Base-by-base conservation (phyloP, 2,113 vertebrate genomes). In the Stegastes partitus region DNA sequence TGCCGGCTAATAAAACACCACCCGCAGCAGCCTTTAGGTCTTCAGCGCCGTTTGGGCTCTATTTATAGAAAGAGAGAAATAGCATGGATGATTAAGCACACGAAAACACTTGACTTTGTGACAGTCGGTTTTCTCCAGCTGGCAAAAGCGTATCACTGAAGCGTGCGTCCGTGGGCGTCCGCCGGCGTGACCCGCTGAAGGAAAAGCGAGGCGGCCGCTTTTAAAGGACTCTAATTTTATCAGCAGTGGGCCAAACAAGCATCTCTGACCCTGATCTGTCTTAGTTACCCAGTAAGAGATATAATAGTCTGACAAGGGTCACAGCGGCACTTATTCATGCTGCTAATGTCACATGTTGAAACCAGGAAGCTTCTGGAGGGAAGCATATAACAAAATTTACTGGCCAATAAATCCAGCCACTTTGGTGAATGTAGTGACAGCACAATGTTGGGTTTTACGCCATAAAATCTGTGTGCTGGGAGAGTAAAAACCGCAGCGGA, bases 201-300 rank as follows among this genome's bases (percentile, higher is more conserved):
- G 15, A 49, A 68, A 76, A 74, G 70, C 37, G 44, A 69, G 42
- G 23, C 51, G 7, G 22, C 22, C 54, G 21, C 21, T 28, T 79
- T 57, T 76, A 58, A 65, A 73, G 42, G 66, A 16, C 26, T 68
- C 56, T 86, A 50, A 91, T 87, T 82, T 85, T 79, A 86, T 88
- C 50, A 79, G 39, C 2, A 14, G 55, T 42, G 22, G 14, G 84
- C 63, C 73, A 72, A 74, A 81, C 85, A 66, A 23, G 57, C 54
- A 6, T 63, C 28, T 34, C 22, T 89, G 83, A 34, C 84, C 82
- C 77, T 78, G 81, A 90, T 92, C 77, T 74, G 68, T 93, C 91
- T 91, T 86, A 67, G 77, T 92, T 92, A 93, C 79, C 80, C 83
- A 82, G 76, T 84, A 77, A 85, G 68, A 53, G 42, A 44, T 73